Conservation (phyloP, 2,888 invertebrate genomes). For the Danaus chrysippus region DNA sequence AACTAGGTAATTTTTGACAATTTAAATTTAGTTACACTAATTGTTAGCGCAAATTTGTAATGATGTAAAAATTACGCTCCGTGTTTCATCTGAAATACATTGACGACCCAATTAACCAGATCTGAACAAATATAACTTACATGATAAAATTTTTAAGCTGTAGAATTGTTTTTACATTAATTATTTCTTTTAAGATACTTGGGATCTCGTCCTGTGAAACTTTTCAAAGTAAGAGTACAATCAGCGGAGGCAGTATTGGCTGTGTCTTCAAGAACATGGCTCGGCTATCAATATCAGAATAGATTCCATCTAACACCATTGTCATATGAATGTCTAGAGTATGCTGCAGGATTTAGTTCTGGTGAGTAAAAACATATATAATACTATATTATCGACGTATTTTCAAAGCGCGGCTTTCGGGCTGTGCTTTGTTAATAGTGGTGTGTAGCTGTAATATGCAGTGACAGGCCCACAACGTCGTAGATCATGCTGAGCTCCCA, state of each 20-base stretch:
- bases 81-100: conserved; percentile 81
- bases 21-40: not conserved
- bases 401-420: conserved; percentile 52
- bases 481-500: conserved; percentile 78
- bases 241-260: conserved; percentile 97
- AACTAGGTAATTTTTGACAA: conserved; percentile 80
- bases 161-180: not conserved
- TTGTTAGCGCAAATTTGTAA: conserved; percentile 35
- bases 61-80: conserved; percentile 75
- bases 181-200: conserved; percentile 81
- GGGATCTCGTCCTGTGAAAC: conserved; percentile 96
- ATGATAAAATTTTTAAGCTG: not conserved
- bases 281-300: conserved; percentile 99
- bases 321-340: conserved; percentile 97
- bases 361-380: conserved; percentile 47
- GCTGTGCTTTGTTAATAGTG: conserved; percentile 52
- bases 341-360: conserved; percentile 96
- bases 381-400: conserved; percentile 50
- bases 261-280: conserved; percentile 98
- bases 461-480: conserved; percentile 81
- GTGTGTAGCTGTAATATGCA: conserved; percentile 76
- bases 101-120: conserved; percentile 76
- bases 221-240: conserved; percentile 97
- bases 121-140: conserved; percentile 50
- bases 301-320: conserved; percentile 96